These are phyloP conservation scores for Cherax destructor DNA, from an alignment of 1,140 invertebrate species.

Conservation along the genomic window DNA sequence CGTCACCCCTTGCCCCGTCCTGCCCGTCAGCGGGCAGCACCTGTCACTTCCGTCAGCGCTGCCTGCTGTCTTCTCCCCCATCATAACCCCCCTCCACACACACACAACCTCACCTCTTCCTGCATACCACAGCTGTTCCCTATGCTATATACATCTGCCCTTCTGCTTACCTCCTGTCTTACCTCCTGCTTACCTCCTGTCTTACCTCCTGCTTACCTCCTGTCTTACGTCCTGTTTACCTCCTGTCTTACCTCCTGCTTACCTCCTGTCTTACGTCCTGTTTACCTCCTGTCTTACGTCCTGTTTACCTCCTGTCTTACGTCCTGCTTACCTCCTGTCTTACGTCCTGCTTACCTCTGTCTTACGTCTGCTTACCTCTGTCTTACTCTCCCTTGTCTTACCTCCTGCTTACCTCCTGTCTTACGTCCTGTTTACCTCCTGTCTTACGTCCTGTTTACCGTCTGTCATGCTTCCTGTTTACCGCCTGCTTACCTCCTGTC, in stretches of 20 bases:
- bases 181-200: background rate
- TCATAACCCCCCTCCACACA: background rate
- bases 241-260: no score
- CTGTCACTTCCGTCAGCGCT: slow-evolving; percentile 27
- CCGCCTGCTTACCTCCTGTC: background rate
- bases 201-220: no score
- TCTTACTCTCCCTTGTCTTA: background rate
- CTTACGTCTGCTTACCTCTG: background rate
- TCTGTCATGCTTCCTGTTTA: background rate
- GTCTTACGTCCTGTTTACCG: background rate
- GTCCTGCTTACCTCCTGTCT: background rate
- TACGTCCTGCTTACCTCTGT: background rate
- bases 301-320: background rate
- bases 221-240: no score
- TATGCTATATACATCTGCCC: background rate
- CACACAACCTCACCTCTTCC: background rate
- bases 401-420: background rate
- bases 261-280: background rate
- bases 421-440: background rate
- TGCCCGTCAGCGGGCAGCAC: slow-evolving; percentile 11
- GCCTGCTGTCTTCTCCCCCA: background rate
- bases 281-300: background rate
- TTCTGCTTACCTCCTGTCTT: background rate
- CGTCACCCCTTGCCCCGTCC: background rate
- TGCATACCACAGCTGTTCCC: background rate